Conservation (phyloP, 2,888 invertebrate species). For the Oligia latruncula region DNA sequence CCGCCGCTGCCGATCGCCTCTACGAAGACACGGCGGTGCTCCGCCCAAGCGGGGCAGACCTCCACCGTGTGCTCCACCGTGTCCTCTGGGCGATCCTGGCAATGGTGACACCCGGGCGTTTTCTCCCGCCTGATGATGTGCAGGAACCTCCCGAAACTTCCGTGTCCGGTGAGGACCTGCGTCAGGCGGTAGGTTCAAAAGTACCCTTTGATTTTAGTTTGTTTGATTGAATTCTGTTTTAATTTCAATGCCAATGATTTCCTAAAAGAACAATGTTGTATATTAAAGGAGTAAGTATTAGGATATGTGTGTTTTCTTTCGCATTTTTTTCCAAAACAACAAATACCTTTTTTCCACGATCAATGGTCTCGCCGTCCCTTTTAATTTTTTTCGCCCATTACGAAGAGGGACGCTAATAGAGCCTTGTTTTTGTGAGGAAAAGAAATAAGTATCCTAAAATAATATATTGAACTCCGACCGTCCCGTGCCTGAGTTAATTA, state of each 20-base stretch:
- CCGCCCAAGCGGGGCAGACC: too few relatives aligned
- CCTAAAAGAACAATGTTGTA: neutral
- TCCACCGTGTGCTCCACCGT: too few relatives aligned
- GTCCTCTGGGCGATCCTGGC: too few relatives aligned
- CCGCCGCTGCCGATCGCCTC: too few relatives aligned
- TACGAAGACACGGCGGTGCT: too few relatives aligned
- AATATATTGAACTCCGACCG: slow-evolving; percentile 61
- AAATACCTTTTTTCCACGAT: slow-evolving; percentile 19
- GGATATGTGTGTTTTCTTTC: neutral
- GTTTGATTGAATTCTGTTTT: neutral
- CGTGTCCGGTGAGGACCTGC: too few relatives aligned
- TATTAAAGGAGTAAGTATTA: too few relatives aligned
- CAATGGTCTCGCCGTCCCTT: slow-evolving; percentile 28
- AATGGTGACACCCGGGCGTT: too few relatives aligned
- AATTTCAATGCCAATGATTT: neutral
- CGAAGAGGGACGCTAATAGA: slow-evolving; percentile 45
- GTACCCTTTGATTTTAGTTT: neutral
- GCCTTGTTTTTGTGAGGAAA: slow-evolving; percentile 50
- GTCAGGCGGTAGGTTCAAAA: neutral
- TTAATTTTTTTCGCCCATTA: slow-evolving; percentile 56
- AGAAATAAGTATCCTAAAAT: slow-evolving; percentile 57
- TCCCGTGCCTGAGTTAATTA: slow-evolving; percentile 50
- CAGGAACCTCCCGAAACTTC: too few relatives aligned
- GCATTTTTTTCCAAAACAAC: slow-evolving; percentile 2
- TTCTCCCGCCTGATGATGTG: too few relatives aligned